phyloP scores from a whole-genome alignment of 2,797 vertebrate species.

The Hafferia zeledoni region DNA sequence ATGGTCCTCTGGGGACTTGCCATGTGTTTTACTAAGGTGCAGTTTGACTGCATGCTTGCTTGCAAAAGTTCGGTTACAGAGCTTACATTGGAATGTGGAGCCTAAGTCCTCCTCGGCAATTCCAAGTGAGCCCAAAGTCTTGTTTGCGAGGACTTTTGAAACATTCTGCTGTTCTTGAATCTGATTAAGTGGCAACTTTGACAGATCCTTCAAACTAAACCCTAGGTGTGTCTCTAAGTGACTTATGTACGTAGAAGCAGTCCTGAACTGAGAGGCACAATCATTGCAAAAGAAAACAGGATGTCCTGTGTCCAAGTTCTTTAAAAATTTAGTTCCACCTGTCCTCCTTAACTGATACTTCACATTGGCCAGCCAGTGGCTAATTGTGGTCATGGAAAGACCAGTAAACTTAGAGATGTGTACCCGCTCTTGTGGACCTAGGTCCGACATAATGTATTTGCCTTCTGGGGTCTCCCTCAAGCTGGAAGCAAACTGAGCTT shows the following conservation, averaged over 20 bases:
- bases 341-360: conserved; percentile 99
- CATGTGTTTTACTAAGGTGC: conserved; percentile 99
- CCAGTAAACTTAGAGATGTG: conserved; percentile 99
- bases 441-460: conserved; percentile 93
- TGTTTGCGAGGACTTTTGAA: conserved; percentile 88
- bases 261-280: conserved; percentile 99
- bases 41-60: conserved; percentile 99
- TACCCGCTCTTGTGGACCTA: conserved; percentile 96
- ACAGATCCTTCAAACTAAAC: conserved; percentile 97
- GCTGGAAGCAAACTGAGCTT: conserved; percentile 96
- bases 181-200: conserved; percentile 93
- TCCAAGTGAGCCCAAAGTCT: conserved; percentile 86
- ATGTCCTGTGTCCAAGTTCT: conserved; percentile 97
- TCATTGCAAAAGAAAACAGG: conserved; percentile 98
- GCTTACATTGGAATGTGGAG: conserved; percentile 95
- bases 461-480: conserved; percentile 93
- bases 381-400: conserved; percentile 99
- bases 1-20: conserved; percentile 98
- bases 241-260: conserved; percentile 93
- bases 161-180: conserved; percentile 92
- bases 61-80: conserved; percentile 97
- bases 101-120: conserved; percentile 89
- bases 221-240: conserved; percentile 98
- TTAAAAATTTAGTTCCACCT: conserved; percentile 98
- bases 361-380: conserved; percentile 99